Base-by-base conservation (phyloP, 2,888 invertebrate species). In the Pyrgus malvae region DNA sequence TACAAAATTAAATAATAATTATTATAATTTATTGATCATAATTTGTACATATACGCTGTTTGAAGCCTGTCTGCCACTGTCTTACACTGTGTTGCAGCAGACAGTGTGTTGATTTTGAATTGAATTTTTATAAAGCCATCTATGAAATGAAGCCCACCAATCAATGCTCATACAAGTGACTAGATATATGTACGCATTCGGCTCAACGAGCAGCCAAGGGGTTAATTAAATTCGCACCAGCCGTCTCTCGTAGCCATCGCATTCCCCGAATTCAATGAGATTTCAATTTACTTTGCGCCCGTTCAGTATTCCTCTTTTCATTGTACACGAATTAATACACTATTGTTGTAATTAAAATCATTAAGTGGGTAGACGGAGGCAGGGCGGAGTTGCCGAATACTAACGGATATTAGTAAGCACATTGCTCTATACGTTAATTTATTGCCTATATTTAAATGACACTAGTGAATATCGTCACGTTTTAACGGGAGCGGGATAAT, bases 181-280 rank as follows among this genome's bases (percentile, higher is more conserved):
- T 65, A 59, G 62, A 61, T 65, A 61, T 64, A 64, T 58, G 69
- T 71, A 75, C 70, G 69, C 68, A 70, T 74, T 71, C 73, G 80
- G 73, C 76, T 79, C 80, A 77, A 76, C 83, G 81, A 83, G 82
- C 83, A 74, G 71, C 75, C 78, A 80, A 86, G 83, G 87, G 88
- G 88, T 89, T 89, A 89, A 90, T 90, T 90, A 89, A 89, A 88
- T 89, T 90, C 84, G 85, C 89, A 87, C 85, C 83, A 84, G 80
- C 78, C 79, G 76, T 70, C 83, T 80, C 82, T 80, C 86, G 80
- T 78, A 78, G 78, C 78, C 78, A 73, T 80, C 82, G 78, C 83
- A 88, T 89, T 88, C 87, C 87, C 80, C 79, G 78, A 82, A 86
- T 85, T 87, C 88, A 86, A 88, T 89, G 86, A 89, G 87, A 89